Evolutionary conservation across 2,797 vertebrate species (phyloP).

Genomic region (Falco cherrug): DNA sequence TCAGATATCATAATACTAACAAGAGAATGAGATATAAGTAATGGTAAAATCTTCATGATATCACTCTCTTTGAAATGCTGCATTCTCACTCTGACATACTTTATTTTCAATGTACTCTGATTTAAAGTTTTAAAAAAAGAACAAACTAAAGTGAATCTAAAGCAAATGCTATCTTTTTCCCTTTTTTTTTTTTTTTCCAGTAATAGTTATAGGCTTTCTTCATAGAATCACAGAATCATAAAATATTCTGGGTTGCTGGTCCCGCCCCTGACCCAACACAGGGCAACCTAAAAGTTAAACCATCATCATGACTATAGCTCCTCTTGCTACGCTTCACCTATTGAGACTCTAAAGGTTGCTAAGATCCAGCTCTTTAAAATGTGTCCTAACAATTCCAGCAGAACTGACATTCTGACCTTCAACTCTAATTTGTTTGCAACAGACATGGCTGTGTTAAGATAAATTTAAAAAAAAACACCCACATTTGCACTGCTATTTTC

Average conservation of each 20-base stretch:
- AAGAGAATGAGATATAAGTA: not conserved
- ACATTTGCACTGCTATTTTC: not conserved
- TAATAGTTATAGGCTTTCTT: no score
- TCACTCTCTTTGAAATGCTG: not conserved
- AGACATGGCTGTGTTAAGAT: not conserved
- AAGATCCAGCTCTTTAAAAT: not conserved
- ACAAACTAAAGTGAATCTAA: not conserved
- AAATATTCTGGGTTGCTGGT: not conserved
- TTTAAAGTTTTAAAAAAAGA: not conserved
- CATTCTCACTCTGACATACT: not conserved
- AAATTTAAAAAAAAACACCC: not conserved
- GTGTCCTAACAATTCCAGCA: not conserved
- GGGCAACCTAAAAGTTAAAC: not conserved
- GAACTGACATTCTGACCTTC: not conserved
- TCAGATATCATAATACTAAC: accelerated
- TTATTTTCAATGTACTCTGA: not conserved
- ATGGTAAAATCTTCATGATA: not conserved
- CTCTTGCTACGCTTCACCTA: not conserved
- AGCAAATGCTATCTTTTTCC: not conserved
- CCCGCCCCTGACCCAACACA: not conserved
- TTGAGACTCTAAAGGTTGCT: not conserved
- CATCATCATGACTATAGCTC: not conserved
- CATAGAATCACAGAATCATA: not conserved
- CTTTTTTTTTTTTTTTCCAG: no score
- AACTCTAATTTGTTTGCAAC: not conserved